These are phyloP conservation scores for Noctua janthe DNA, from an alignment of 2,888 invertebrate species.

Conservation along the genomic window DNA sequence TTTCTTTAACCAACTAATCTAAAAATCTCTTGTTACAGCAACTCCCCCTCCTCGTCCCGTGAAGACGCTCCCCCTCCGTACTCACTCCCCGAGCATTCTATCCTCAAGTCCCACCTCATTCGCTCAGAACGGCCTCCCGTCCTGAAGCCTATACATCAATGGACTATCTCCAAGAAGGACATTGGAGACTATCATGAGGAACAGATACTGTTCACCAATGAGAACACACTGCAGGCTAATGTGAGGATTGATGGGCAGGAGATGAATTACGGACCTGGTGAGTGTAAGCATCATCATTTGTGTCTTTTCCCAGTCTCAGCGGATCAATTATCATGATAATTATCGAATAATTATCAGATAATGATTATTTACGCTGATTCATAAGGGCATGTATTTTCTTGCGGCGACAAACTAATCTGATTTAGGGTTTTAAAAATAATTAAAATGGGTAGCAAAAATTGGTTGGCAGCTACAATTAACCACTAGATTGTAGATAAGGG, in stretches of 20 bases:
- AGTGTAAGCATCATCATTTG: constrained; percentile 52
- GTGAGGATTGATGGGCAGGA: constrained; percentile 81
- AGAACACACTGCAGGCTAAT: constrained; percentile 78
- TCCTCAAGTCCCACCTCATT: constrained; percentile 86
- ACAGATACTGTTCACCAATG: constrained; percentile 88
- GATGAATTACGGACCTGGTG: constrained; percentile 86
- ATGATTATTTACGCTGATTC: no score
- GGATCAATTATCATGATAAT: no score
- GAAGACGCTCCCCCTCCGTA: constrained; percentile 83
- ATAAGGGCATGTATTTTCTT: no score
- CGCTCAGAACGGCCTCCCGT: constrained; percentile 73
- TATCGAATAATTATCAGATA: no score
- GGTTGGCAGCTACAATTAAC: no score
- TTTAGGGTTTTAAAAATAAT: no score
- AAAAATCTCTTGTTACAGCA: constrained; percentile 66
- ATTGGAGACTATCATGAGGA: constrained; percentile 86
- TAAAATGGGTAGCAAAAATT: no score
- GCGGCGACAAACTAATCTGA: no score
- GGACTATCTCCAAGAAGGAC: constrained; percentile 89
- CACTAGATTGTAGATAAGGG: no score
- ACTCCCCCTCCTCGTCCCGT: constrained; percentile 80
- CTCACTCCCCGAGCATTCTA: constrained; percentile 84
- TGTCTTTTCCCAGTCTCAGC: no score
- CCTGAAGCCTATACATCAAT: constrained; percentile 83
- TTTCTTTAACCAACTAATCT: neutral